Evolutionary conservation across 2,797 vertebrate genomes (phyloP).

Genomic region (Meriones psammophilus): DNA sequence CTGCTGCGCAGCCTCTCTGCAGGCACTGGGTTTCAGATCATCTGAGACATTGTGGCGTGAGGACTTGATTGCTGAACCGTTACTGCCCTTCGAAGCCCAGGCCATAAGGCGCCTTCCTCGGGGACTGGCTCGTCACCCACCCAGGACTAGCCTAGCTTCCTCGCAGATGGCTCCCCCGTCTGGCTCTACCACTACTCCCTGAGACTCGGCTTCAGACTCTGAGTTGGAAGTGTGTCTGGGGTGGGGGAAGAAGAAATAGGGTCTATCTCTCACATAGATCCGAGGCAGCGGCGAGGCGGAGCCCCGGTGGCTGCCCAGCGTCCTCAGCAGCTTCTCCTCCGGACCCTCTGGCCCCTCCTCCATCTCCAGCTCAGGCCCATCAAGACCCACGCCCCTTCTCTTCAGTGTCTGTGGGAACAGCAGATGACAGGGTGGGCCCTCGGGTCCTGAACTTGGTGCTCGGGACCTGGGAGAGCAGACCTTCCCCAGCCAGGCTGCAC

Average conservation of each 20-base stretch:
- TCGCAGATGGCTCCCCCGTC: not conserved
- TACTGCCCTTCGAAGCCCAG: constrained; percentile 47
- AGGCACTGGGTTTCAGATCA: not conserved
- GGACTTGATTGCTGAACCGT: not conserved
- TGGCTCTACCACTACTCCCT: not conserved
- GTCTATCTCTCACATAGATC: constrained; percentile 91
- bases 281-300: constrained; percentile 91
- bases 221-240: not conserved
- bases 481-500: not conserved
- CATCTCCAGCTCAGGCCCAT: constrained; percentile 91
- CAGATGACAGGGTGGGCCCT: not conserved
- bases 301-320: constrained; percentile 90
- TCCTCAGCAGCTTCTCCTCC: constrained; percentile 89
- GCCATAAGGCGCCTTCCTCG: not conserved
- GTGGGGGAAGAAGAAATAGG: not conserved
- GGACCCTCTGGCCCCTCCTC: constrained; percentile 90
- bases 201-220: not conserved
- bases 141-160: not conserved
- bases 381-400: constrained; percentile 94
- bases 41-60: not conserved
- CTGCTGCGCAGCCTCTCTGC: not conserved
- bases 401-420: constrained; percentile 91
- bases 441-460: not conserved
- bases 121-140: not conserved
- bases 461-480: not conserved